Evolutionary conservation across 2,888 invertebrate genomes (phyloP).

Genomic region (Bedellia somnulentella): DNA sequence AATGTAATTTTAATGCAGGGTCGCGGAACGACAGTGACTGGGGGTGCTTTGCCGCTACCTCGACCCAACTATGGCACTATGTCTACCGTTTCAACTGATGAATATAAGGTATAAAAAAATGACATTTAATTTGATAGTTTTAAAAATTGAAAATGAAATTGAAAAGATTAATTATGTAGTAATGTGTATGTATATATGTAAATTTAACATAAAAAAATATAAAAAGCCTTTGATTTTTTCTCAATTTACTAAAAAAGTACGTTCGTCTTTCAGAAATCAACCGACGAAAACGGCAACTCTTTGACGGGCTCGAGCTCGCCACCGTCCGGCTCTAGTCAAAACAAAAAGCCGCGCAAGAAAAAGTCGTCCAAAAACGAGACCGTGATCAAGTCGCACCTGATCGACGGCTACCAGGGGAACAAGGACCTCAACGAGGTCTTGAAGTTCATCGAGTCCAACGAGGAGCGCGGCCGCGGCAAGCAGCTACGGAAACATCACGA

Average conservation of each 20-base stretch:
- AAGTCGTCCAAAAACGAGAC: slow-evolving; percentile 64
- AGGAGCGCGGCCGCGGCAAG: slow-evolving; percentile 35
- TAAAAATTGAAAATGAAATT: no score
- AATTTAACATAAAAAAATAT: no score
- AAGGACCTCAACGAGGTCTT: slow-evolving; percentile 77
- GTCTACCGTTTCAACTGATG: slow-evolving; percentile 20
- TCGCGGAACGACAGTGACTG: no score
- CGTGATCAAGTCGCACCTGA: slow-evolving; percentile 61
- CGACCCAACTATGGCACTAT: slow-evolving; percentile 31
- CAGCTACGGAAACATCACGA: slow-evolving; percentile 35
- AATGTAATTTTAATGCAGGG: no score
- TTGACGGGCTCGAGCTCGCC: slow-evolving; percentile 59
- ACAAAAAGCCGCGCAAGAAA: slow-evolving; percentile 62
- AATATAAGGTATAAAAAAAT: slow-evolving; percentile 49
- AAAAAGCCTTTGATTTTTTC: no score
- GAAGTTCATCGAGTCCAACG: slow-evolving; percentile 73
- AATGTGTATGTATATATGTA: no score
- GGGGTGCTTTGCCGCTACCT: slow-evolving; percentile 33
- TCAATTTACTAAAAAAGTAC: no score
- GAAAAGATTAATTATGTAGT: no score
- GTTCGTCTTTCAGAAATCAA: slow-evolving; percentile 57
- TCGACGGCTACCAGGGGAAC: slow-evolving; percentile 78
- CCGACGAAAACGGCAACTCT: slow-evolving; percentile 83
- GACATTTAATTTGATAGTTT: no score
- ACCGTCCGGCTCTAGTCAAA: slow-evolving; percentile 46